Conservation (phyloP, 2,113 vertebrate genomes). For the Buteo buteo region DNA sequence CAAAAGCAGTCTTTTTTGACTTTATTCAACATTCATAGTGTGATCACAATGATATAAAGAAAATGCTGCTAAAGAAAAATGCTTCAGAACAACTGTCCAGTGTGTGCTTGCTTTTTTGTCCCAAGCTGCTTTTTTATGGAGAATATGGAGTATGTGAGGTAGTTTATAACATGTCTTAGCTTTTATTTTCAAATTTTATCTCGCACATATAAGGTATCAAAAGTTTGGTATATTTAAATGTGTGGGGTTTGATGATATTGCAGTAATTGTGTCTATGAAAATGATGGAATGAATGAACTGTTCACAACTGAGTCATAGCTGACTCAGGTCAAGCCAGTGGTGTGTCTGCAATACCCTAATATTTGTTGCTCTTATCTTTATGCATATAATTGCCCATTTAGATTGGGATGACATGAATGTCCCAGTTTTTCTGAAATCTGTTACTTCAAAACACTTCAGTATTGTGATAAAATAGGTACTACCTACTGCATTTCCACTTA, state of each 20-base stretch:
- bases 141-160: fast-evolving
- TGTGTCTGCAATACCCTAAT: not conserved
- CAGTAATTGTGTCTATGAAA: not conserved
- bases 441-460: not conserved
- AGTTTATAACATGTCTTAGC: not conserved
- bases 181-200: not conserved
- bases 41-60: not conserved
- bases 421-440: not conserved
- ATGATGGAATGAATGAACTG: not conserved
- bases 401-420: not conserved
- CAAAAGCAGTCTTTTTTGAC: fast-evolving
- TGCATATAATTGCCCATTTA: not conserved
- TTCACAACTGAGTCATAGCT: not conserved
- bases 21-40: not conserved
- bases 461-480: not conserved
- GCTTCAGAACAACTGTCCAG: not conserved
- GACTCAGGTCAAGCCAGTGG: not conserved
- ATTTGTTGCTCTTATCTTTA: not conserved
- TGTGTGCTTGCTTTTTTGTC: fast-evolving
- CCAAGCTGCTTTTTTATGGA: not conserved
- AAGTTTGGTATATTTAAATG: not conserved
- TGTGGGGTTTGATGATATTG: not conserved
- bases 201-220: not conserved
- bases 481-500: not conserved
- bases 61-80: not conserved